Percentiles rank a stretch among this genome's conserved stretches.
Conservation (phyloP, 2,113 vertebrate genomes). For the Cichladusa arquata region DNA sequence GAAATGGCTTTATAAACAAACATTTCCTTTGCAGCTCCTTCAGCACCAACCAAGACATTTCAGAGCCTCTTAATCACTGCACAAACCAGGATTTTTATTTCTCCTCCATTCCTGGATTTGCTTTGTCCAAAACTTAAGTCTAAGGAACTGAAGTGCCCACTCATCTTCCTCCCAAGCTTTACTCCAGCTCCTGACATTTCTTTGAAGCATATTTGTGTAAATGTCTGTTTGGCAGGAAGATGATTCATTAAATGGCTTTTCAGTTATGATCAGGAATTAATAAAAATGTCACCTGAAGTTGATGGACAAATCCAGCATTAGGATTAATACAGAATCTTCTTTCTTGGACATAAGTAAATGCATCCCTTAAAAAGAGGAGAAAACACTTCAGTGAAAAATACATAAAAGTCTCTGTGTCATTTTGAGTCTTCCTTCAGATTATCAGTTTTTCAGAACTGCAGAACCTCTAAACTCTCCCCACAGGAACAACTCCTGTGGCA, state of each 20-base stretch:
- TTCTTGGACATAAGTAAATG: slow-evolving; percentile 97
- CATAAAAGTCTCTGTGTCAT: background rate
- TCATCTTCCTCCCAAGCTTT: background rate
- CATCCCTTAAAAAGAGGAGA: slow-evolving; percentile 79
- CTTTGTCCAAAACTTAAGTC: background rate
- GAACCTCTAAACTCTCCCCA: background rate
- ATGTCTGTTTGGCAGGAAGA: background rate
- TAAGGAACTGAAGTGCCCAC: background rate
- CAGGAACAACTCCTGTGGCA: too few relatives aligned
- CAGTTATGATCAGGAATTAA: background rate
- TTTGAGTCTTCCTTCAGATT: background rate
- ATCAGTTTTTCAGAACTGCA: background rate
- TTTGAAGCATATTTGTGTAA: background rate
- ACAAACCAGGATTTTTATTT: background rate
- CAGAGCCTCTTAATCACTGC: background rate
- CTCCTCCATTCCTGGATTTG: background rate
- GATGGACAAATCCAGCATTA: slow-evolving; percentile 98
- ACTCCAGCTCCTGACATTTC: background rate
- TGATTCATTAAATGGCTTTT: background rate
- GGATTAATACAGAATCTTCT: slow-evolving; percentile 99
- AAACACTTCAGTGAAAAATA: background rate
- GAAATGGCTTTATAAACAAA: background rate
- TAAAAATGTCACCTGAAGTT: slow-evolving; percentile 85
- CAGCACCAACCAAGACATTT: background rate
- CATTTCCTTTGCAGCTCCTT: background rate